These are phyloP conservation scores for Tetragonula clypearis DNA, from an alignment of 1,140 invertebrate species.

Conservation along the genomic window DNA sequence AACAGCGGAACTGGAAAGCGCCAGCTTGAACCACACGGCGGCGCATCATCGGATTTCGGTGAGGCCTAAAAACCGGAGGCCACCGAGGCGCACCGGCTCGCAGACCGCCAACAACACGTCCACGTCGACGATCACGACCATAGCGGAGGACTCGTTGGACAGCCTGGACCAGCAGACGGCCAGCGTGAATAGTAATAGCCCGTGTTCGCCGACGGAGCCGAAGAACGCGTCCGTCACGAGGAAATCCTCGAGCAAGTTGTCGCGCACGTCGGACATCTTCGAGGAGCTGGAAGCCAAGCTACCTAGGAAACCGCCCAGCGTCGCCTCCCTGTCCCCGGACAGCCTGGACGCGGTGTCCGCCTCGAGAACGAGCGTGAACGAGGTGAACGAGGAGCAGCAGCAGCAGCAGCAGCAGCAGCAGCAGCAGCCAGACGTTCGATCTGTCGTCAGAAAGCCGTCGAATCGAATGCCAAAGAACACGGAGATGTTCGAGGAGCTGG, in stretches of 20 bases:
- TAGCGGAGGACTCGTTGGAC: slow-evolving; percentile 72
- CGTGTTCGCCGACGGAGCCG: slow-evolving; percentile 44
- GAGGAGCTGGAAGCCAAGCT: slow-evolving; percentile 64
- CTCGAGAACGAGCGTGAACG: slow-evolving; percentile 54
- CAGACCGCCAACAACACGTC: slow-evolving; percentile 52
- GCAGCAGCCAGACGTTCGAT: slow-evolving; percentile 47
- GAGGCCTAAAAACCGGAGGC: slow-evolving; percentile 78
- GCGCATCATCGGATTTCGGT: slow-evolving; percentile 79
- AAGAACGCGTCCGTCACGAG: slow-evolving; percentile 65
- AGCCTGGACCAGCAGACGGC: slow-evolving; percentile 66
- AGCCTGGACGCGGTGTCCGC: slow-evolving; percentile 70
- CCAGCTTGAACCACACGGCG: slow-evolving; percentile 76
- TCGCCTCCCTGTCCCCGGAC: slow-evolving; percentile 76
- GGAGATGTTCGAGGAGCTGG: slow-evolving; percentile 71
- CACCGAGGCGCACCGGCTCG: slow-evolving; percentile 70
- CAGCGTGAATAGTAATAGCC: slow-evolving; percentile 58
- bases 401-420: too few species aligned
- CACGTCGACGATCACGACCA: slow-evolving; percentile 70
- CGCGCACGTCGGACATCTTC: slow-evolving; percentile 76
- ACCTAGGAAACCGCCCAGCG: slow-evolving; percentile 67
- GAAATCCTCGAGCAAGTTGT: slow-evolving; percentile 77
- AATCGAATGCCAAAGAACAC: slow-evolving; percentile 69
- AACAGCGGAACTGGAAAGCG: slow-evolving; percentile 75
- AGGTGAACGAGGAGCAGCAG: slow-evolving; percentile 47
- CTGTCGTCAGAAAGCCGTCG: slow-evolving; percentile 60